Conservation (phyloP, 2,888 invertebrate genomes). For the Netelia fuscicornis region DNA sequence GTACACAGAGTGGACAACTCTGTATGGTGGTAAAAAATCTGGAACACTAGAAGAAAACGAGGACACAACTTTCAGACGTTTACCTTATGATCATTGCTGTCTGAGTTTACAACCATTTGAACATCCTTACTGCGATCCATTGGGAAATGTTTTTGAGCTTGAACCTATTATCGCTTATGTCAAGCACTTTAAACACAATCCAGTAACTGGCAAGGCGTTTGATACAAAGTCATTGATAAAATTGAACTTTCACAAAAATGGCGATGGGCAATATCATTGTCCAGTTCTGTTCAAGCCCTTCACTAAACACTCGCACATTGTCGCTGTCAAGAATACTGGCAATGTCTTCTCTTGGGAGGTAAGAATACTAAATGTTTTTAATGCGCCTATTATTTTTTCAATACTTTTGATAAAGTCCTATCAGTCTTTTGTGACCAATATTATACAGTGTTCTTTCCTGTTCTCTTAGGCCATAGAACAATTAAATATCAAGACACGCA, state of each 20-base stretch:
- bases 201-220: slow-evolving; percentile 95
- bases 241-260: slow-evolving; percentile 95
- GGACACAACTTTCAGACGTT: slow-evolving; percentile 93
- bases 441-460: slow-evolving; percentile 39
- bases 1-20: slow-evolving; percentile 94
- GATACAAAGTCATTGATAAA: slow-evolving; percentile 93
- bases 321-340: slow-evolving; percentile 95
- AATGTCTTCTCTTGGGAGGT: slow-evolving; percentile 97
- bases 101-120: slow-evolving; percentile 96
- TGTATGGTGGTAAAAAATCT: slow-evolving; percentile 94
- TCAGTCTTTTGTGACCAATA: not conserved
- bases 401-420: not conserved
- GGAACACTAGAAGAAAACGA: slow-evolving; percentile 89
- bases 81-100: slow-evolving; percentile 97
- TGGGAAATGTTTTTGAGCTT: slow-evolving; percentile 97
- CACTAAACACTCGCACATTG: slow-evolving; percentile 97
- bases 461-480: slow-evolving; percentile 92
- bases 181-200: slow-evolving; percentile 96
- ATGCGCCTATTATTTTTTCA: slow-evolving; percentile 9
- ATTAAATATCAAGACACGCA: slow-evolving; percentile 96
- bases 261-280: slow-evolving; percentile 94
- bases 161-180: slow-evolving; percentile 94
- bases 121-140: slow-evolving; percentile 94
- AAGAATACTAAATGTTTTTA: slow-evolving; percentile 19
- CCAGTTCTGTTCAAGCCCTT: slow-evolving; percentile 97